Conservation (phyloP, 2,797 vertebrate species). For the Cyprinodon diabolis region DNA sequence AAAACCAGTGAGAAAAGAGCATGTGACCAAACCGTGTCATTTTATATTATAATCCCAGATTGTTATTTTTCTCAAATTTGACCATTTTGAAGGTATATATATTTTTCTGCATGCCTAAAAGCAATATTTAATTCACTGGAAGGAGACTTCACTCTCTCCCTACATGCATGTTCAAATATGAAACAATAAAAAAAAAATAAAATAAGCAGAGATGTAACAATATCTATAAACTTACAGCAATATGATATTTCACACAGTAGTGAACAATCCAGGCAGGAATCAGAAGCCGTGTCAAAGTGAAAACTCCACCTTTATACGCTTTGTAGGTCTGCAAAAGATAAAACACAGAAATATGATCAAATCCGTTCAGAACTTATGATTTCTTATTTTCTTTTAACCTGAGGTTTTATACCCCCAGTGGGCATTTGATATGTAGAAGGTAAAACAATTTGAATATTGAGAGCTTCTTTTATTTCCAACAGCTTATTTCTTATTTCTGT, state of each 20-base stretch:
- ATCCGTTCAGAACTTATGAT: background rate
- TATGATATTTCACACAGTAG: conserved; percentile 89
- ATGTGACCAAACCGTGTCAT: background rate
- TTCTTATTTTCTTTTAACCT: background rate
- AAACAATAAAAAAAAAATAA: background rate
- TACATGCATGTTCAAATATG: background rate
- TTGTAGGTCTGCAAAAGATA: conserved; percentile 83
- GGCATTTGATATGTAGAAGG: background rate
- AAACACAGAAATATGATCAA: conserved; percentile 17
- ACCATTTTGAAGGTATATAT: background rate
- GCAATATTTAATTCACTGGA: background rate
- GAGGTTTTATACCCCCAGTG: background rate
- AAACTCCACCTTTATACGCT: conserved; percentile 74
- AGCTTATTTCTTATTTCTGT: background rate
- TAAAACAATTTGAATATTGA: background rate
- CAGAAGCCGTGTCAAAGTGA: conserved; percentile 77
- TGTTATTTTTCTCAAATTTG: background rate
- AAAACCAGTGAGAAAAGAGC: background rate
- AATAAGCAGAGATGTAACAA: background rate
- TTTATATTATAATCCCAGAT: background rate
- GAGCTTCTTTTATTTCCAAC: background rate
- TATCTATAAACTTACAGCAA: conserved; percentile 80
- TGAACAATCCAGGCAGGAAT: conserved; percentile 86
- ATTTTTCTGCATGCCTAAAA: background rate
- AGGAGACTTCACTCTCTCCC: too few species aligned